Conservation (phyloP, 1,140 invertebrate genomes). For the Nasonia giraulti region DNA sequence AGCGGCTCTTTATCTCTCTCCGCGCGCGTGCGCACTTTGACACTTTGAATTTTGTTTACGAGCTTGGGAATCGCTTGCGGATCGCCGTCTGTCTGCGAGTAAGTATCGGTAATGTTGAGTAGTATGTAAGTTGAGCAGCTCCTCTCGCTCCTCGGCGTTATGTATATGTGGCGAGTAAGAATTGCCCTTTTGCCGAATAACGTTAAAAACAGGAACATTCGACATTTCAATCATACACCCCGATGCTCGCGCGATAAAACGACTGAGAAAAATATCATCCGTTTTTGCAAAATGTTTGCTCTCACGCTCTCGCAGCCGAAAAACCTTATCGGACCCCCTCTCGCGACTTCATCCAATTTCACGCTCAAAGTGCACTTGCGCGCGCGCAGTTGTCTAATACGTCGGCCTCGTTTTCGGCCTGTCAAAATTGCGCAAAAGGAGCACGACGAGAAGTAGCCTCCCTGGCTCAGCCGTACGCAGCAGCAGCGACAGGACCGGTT, state of each 20-base stretch:
- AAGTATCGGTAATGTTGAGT: not conserved
- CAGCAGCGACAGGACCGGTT: conserved; percentile 13
- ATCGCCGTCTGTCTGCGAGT: not conserved
- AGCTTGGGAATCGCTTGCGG: not conserved
- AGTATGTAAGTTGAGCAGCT: not conserved
- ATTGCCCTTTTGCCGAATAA: not conserved
- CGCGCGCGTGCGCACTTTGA: conserved; percentile 16
- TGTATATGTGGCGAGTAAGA: not conserved
- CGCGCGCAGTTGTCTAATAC: not conserved
- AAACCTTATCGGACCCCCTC: not conserved
- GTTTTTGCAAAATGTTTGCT: conserved; percentile 16
- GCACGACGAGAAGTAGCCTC: not conserved
- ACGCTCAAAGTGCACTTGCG: conserved; percentile 36
- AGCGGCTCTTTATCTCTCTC: not conserved
- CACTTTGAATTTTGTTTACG: conserved; percentile 28
- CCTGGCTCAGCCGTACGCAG: not conserved
- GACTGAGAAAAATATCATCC: not conserved
- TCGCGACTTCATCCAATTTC: conserved; percentile 40
- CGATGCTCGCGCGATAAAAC: not conserved
- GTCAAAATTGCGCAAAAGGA: conserved; percentile 26
- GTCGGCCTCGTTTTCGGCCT: conserved; percentile 18
- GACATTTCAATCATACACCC: not conserved
- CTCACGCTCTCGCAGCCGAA: conserved; percentile 5
- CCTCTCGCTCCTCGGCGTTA: not conserved
- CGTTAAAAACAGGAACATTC: not conserved